These are phyloP conservation scores for Periophthalmus magnuspinnatus DNA, from an alignment of 2,797 vertebrate genomes.

Conservation along the genomic window DNA sequence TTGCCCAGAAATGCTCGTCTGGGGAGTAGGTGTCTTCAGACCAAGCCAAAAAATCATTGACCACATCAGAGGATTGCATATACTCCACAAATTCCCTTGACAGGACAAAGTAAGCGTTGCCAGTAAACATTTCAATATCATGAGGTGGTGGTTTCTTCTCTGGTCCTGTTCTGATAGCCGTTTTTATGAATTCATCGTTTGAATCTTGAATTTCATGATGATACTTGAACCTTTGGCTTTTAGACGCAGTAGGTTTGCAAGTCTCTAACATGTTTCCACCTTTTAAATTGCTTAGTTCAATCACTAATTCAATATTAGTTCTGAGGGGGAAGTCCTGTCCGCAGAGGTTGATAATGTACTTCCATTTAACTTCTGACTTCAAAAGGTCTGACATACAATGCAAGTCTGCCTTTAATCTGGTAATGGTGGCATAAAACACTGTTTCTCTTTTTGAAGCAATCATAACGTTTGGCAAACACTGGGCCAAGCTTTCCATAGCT, in stretches of 20 bases:
- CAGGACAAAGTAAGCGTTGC: slow-evolving; percentile 92
- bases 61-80: slow-evolving; percentile 70
- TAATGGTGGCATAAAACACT: slow-evolving; percentile 86
- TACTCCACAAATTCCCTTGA: slow-evolving; percentile 81
- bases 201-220: slow-evolving; percentile 76
- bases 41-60: slow-evolving; percentile 88
- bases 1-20: slow-evolving; percentile 95
- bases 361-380: slow-evolving; percentile 84
- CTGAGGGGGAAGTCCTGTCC: slow-evolving; percentile 93
- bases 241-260: slow-evolving; percentile 74
- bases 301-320: slow-evolving; percentile 86
- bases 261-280: slow-evolving; percentile 90
- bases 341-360: slow-evolving; percentile 91
- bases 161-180: slow-evolving; percentile 78
- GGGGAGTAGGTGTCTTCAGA: slow-evolving; percentile 91
- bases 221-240: slow-evolving; percentile 83
- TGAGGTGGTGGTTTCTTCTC: slow-evolving; percentile 81
- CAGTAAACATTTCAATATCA: slow-evolving; percentile 85
- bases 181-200: slow-evolving; percentile 75
- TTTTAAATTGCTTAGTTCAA: slow-evolving; percentile 81
- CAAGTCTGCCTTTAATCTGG: slow-evolving; percentile 88
- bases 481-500: slow-evolving; percentile 84
- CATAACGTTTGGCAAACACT: slow-evolving; percentile 90
- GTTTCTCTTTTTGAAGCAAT: slow-evolving; percentile 85
- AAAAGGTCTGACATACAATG: slow-evolving; percentile 91